Conservation (phyloP, 2,113 vertebrate species). For the Amblyopsis rosae region DNA sequence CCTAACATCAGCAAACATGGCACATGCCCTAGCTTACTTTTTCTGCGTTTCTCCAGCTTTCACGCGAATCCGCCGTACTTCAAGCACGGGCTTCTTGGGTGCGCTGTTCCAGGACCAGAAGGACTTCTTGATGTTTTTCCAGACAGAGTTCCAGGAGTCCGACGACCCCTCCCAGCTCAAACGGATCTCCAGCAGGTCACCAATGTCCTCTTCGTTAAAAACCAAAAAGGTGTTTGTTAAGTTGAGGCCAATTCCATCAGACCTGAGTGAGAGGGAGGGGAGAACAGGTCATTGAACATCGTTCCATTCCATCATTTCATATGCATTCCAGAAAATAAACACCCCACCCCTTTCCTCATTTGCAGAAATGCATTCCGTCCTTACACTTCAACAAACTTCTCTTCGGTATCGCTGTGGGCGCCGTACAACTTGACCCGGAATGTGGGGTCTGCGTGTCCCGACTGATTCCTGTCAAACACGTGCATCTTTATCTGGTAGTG, state of each 20-base stretch:
- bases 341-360: neutral
- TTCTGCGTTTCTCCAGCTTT: slow-evolving; percentile 92
- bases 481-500: slow-evolving; percentile 99
- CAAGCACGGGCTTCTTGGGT: slow-evolving; percentile 67
- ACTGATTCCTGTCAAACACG: slow-evolving; percentile 84
- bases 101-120: slow-evolving; percentile 68
- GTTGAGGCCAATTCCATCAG: slow-evolving; percentile 76
- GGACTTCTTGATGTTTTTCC: slow-evolving; percentile 76
- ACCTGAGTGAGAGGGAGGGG: slow-evolving; percentile 34
- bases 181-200: slow-evolving; percentile 87
- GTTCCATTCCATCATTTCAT: neutral
- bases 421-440: slow-evolving; percentile 86
- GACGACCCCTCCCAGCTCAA: slow-evolving; percentile 85
- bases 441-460: slow-evolving; percentile 77
- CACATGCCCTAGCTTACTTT: slow-evolving; percentile 78
- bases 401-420: slow-evolving; percentile 76
- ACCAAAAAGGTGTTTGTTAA: slow-evolving; percentile 93
- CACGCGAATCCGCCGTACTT: slow-evolving; percentile 86
- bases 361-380: slow-evolving; percentile 52
- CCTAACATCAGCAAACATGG: neutral
- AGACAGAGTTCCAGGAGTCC: slow-evolving; percentile 80
- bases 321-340: too few relatives aligned
- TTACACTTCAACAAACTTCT: slow-evolving; percentile 85
- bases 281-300: neutral
- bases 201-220: slow-evolving; percentile 92